Evolutionary conservation across 2,113 vertebrate species (phyloP).

Genomic region (Upupa epops): DNA sequence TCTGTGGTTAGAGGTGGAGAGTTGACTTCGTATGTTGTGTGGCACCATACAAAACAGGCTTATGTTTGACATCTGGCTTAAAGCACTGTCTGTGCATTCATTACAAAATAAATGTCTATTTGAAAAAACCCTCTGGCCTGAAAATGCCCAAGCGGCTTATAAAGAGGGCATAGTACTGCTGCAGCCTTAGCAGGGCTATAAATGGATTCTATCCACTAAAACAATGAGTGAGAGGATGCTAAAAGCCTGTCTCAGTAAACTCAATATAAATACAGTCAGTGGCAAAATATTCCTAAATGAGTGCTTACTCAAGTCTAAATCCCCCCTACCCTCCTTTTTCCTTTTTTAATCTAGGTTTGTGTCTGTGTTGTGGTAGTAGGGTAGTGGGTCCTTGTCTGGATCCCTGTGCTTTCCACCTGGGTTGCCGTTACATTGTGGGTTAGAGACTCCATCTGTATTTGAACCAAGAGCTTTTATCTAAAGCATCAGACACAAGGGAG

Average conservation of each 20-base stretch:
- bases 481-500: too few species aligned
- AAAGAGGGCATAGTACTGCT: neutral
- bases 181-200: neutral
- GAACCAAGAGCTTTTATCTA: too few species aligned
- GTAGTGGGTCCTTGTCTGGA: too few species aligned
- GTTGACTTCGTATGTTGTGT: neutral
- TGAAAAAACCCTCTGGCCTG: neutral
- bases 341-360: neutral
- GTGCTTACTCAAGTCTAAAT: neutral
- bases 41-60: neutral
- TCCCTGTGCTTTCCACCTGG: too few species aligned
- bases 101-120: neutral
- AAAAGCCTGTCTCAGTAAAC: neutral
- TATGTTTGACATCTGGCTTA: neutral
- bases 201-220: neutral
- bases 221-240: neutral
- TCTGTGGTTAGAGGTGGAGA: neutral
- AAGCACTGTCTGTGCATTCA: neutral
- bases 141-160: neutral
- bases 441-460: too few species aligned
- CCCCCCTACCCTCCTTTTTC: fast-evolving
- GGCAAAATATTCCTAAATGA: neutral
- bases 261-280: neutral
- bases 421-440: too few species aligned
- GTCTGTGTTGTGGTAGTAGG: too few species aligned